Evolutionary conservation across 2,888 invertebrate genomes (phyloP).

Genomic region (Hirudinaria manillensis): DNA sequence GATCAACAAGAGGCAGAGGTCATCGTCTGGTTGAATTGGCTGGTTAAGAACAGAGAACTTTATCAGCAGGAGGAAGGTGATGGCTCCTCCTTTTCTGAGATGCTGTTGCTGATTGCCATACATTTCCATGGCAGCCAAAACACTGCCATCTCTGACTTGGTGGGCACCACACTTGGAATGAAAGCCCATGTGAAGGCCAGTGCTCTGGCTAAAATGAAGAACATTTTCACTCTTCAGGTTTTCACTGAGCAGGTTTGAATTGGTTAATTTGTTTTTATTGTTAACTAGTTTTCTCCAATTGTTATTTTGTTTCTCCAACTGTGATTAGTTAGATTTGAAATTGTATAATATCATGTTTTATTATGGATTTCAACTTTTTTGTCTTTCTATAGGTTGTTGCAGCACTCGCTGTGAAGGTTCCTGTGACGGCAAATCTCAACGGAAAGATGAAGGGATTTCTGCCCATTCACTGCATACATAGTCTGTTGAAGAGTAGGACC

Average conservation of each 20-base stretch:
- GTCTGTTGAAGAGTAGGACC: constrained; percentile 82
- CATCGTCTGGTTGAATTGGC: constrained; percentile 83
- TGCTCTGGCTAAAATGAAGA: constrained; percentile 47
- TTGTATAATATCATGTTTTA: background rate
- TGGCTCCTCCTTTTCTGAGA: constrained; percentile 79
- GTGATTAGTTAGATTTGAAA: background rate
- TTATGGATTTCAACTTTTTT: background rate
- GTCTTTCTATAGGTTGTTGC: constrained; percentile 62
- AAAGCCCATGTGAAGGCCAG: constrained; percentile 59
- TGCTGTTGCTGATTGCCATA: constrained; percentile 88
- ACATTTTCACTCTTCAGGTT: constrained; percentile 84
- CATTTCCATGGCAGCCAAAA: constrained; percentile 93
- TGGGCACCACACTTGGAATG: constrained; percentile 89
- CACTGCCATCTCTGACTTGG: constrained; percentile 83
- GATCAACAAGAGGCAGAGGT: constrained; percentile 76
- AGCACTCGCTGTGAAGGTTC: constrained; percentile 88
- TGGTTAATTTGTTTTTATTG: background rate
- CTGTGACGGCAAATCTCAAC: constrained; percentile 81
- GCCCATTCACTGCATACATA: constrained; percentile 92
- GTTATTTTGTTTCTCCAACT: background rate
- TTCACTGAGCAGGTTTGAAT: constrained; percentile 81
- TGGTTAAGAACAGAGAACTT: constrained; percentile 51
- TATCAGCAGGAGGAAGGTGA: constrained; percentile 57
- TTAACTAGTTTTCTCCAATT: background rate
- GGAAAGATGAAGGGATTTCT: constrained; percentile 83